Evolutionary conservation across 2,797 vertebrate genomes (phyloP).

Genomic region (Argentina silus): DNA sequence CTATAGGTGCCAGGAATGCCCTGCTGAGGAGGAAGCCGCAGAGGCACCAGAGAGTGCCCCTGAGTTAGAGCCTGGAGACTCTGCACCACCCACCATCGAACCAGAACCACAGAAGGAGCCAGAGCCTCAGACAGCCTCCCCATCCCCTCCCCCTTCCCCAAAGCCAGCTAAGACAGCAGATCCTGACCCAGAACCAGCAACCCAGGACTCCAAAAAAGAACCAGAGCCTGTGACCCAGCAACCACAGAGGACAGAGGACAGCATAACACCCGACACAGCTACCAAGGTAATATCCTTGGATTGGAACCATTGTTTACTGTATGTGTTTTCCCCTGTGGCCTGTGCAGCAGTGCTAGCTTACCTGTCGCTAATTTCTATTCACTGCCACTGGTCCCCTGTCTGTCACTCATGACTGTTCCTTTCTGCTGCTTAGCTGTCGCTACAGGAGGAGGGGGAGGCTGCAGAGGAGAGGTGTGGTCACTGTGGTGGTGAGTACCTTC

Average conservation of each 20-base stretch:
- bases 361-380: neutral
- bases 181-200: slow-evolving; percentile 24
- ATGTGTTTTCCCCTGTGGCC: neutral
- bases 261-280: slow-evolving; percentile 29
- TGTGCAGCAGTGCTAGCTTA: neutral
- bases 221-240: slow-evolving; percentile 66
- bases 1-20: slow-evolving; percentile 36
- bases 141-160: slow-evolving; percentile 35
- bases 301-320: neutral
- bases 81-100: slow-evolving; percentile 15
- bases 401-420: slow-evolving; percentile 10
- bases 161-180: slow-evolving; percentile 10
- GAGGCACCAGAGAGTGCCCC: neutral
- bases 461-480: slow-evolving; percentile 48
- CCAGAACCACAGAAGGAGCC: slow-evolving; percentile 49
- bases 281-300: slow-evolving; percentile 59
- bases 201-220: slow-evolving; percentile 37
- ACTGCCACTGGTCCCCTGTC: neutral
- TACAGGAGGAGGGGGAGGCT: slow-evolving; percentile 59
- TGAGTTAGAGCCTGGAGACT: neutral
- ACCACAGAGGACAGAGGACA: slow-evolving; percentile 59
- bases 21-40: slow-evolving; percentile 14
- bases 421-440: slow-evolving; percentile 23
- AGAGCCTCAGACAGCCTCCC: slow-evolving; percentile 31
- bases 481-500: slow-evolving; percentile 64